A percentile compares a stretch with the other conserved stretches of the same genome.
phyloP scores from a whole-genome alignment of 2,113 vertebrate genomes.

The Lagopus muta region DNA sequence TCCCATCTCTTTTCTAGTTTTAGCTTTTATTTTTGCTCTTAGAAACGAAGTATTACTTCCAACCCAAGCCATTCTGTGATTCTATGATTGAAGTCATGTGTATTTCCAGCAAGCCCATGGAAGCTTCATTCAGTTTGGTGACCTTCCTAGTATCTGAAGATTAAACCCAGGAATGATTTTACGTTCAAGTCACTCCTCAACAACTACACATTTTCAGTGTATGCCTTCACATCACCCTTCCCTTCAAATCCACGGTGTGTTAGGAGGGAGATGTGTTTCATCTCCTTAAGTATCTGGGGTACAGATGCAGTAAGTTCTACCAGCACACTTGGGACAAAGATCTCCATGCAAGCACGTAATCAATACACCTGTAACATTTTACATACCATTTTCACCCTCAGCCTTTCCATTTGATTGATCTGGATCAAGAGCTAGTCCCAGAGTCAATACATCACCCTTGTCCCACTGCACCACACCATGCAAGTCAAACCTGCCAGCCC shows the following conservation, averaged over 20 bases:
- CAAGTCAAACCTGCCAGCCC: background rate
- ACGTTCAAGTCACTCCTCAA: background rate
- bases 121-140: background rate
- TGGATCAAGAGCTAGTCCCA: background rate
- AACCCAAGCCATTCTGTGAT: no score
- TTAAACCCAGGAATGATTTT: background rate
- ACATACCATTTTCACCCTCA: background rate
- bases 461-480: background rate
- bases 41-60: background rate
- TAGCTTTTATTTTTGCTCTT: background rate
- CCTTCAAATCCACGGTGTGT: background rate
- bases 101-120: background rate
- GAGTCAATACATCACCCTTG: background rate
- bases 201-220: background rate
- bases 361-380: background rate
- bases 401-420: background rate
- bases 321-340: background rate
- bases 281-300: background rate
- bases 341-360: background rate
- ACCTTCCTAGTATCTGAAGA: background rate
- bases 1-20: background rate
- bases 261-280: background rate
- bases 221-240: background rate
- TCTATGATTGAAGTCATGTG: background rate
- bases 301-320: background rate